phyloP scores from a whole-genome alignment of 2,888 invertebrate genomes.

The Mechanitis messenoides region DNA sequence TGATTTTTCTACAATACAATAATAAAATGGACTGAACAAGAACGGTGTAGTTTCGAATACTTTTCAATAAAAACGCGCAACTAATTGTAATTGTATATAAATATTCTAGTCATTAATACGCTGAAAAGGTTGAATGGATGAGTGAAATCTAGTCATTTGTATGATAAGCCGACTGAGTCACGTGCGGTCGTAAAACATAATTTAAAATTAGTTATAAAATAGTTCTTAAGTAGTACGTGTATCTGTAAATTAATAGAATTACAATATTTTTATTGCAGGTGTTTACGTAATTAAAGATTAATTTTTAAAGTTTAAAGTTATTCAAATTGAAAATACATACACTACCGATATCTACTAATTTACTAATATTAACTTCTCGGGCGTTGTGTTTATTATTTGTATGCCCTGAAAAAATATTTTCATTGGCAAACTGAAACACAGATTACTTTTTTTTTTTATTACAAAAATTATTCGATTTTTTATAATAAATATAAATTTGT shows the following conservation, averaged over 20 bases:
- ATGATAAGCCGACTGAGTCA: slow-evolving; percentile 15
- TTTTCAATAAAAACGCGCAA: slow-evolving; percentile 2
- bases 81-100: slow-evolving; percentile 10
- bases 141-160: slow-evolving; percentile 31
- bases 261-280: neutral
- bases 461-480: neutral
- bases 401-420: too few relatives aligned
- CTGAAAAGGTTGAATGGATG: slow-evolving; percentile 23
- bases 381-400: too few relatives aligned
- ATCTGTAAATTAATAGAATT: neutral
- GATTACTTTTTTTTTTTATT: neutral
- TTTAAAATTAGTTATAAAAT: slow-evolving; percentile 8
- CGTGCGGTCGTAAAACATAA: slow-evolving; percentile 22
- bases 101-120: slow-evolving; percentile 23
- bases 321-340: too few relatives aligned
- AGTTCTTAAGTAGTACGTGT: neutral
- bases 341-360: too few relatives aligned
- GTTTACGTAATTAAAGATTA: too few relatives aligned
- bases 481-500: neutral
- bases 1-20: neutral
- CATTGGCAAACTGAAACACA: too few relatives aligned
- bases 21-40: neutral
- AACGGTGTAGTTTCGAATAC: neutral
- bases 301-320: too few relatives aligned
- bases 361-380: too few relatives aligned